Evolutionary conservation across 1,140 invertebrate genomes (phyloP).

Genomic region (Trachelipus rathkii): DNA sequence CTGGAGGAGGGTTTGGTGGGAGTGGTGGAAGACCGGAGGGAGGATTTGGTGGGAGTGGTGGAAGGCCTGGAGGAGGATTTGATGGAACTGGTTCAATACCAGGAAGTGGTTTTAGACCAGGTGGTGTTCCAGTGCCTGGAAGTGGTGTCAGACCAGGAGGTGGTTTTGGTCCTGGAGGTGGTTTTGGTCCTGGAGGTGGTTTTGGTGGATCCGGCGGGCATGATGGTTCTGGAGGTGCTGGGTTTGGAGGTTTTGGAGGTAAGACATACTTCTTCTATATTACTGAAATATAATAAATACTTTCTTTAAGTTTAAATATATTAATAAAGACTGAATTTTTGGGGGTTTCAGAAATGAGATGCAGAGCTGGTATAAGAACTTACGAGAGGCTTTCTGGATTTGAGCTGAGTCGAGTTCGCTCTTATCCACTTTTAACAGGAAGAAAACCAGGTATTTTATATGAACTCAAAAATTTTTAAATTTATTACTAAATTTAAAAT

Average conservation of each 20-base stretch:
- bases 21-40: neutral
- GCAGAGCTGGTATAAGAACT: slow-evolving; percentile 49
- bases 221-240: slow-evolving; percentile 66
- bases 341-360: slow-evolving; percentile 41
- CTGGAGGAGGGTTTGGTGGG: slow-evolving; percentile 2
- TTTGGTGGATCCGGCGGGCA: slow-evolving; percentile 6
- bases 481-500: too few relatives aligned
- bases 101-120: slow-evolving; percentile 44
- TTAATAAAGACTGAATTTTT: neutral
- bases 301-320: neutral
- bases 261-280: neutral
- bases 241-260: slow-evolving; percentile 67
- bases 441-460: slow-evolving; percentile 36
- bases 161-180: slow-evolving; percentile 18
- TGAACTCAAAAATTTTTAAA: neutral
- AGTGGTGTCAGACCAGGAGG: neutral
- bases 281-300: neutral
- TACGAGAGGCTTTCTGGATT: slow-evolving; percentile 54
- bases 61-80: neutral
- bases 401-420: slow-evolving; percentile 50
- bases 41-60: neutral
- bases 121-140: neutral
- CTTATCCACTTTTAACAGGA: slow-evolving; percentile 49
- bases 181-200: slow-evolving; percentile 17
- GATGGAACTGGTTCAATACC: slow-evolving; percentile 36